Evolutionary conservation across 1,140 invertebrate genomes (phyloP), one percentile per base, ranked within the genome.

Genomic region (Drusus annulatus): DNA sequence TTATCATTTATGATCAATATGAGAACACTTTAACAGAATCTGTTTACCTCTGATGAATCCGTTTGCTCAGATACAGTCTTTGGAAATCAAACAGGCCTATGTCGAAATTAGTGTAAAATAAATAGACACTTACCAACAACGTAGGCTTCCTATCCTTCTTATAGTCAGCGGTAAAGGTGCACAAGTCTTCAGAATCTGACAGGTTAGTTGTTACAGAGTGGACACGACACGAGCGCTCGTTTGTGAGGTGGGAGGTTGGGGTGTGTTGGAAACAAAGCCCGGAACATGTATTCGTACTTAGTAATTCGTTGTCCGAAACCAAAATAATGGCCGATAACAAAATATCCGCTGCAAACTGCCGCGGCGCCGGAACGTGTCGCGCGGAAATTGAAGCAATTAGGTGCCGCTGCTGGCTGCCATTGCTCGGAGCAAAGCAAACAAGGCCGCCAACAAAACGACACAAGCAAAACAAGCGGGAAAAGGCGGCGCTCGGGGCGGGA

Each of bases 291-390:
- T 25, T 45, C 10, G 28, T 31, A 15, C 21, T 15, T 17, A 8
- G 25, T n/a, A 23, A 62, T 77, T 73, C 36, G 31, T 56, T 78
- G 80, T 77, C 80, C 76, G 68, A 78, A 78, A 78, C 69, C 68
- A 78, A 81, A 81, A 81, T 81, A 81, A 81, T 78, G 80, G 69
- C 76, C 76, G 77, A 58, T 75, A 74, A 68, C 80, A 81, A 81
- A 81, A 81, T 78, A 74, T 74, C 76, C 31, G 60, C 58, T 60
- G 28, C 31, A 74, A 79, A 56, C 58, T 75, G 79, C 50, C 69
- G 75, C 23, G 71, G 71, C 58, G 60, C 71, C 21, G 36, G 15
- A 76, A 62, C 77, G 80, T 81, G 77, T 76, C 79, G 76, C 31
- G 54, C 60, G 16, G 45, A 68, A 65, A 81, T 81, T 81, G 80